Evolutionary conservation across 2,797 vertebrate genomes (phyloP).

Genomic region (Champsocephalus esox): DNA sequence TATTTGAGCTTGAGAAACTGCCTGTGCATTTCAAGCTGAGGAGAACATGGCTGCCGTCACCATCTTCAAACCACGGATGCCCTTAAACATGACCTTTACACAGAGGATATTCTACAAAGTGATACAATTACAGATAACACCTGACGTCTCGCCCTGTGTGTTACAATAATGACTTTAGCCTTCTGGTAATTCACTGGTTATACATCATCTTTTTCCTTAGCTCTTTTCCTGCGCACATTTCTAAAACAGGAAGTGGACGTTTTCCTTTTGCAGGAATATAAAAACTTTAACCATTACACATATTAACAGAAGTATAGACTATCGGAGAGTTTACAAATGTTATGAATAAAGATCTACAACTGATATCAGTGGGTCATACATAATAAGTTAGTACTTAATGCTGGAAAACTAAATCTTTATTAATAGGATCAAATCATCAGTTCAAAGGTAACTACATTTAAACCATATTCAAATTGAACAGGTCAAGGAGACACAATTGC

Average conservation of each 20-base stretch:
- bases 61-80: conserved; percentile 16
- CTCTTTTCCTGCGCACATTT: neutral
- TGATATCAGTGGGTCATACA: too few relatives aligned
- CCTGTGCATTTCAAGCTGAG: conserved; percentile 36
- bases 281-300: neutral
- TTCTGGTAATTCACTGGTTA: neutral
- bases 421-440: too few relatives aligned
- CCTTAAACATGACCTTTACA: conserved; percentile 32
- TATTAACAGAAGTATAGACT: neutral
- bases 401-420: too few relatives aligned
- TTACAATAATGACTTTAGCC: neutral
- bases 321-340: too few relatives aligned
- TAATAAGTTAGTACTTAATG: too few relatives aligned
- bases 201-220: conserved; percentile 1
- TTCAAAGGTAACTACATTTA: too few relatives aligned
- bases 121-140: conserved; percentile 16
- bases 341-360: too few relatives aligned
- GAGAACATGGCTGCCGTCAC: conserved; percentile 21
- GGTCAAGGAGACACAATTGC: too few relatives aligned
- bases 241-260: neutral
- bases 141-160: neutral
- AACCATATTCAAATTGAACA: too few relatives aligned
- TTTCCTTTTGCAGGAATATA: neutral
- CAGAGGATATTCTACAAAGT: conserved; percentile 5
- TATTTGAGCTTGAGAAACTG: conserved; percentile 26